A percentile compares a stretch with the other conserved stretches of the same genome.
Evolutionary conservation across 2,113 vertebrate species (phyloP).

Genomic region (Entelurus aequoreus): DNA sequence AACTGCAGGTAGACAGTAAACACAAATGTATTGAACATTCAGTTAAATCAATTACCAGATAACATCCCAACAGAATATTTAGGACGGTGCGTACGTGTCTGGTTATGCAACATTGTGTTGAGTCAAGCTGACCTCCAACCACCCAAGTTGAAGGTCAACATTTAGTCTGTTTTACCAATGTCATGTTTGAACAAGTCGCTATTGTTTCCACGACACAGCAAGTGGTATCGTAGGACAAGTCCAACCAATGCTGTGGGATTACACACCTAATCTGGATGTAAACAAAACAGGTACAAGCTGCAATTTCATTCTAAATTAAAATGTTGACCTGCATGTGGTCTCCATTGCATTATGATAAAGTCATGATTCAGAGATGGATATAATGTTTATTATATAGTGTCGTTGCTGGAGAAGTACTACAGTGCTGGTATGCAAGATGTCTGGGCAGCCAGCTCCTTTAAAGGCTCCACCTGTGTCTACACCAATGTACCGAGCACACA

Average conservation of each 20-base stretch:
- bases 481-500: conserved; percentile 77
- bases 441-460: conserved; percentile 93
- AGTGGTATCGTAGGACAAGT: conserved; percentile 82
- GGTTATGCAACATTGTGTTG: no score
- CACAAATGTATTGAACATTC: no score
- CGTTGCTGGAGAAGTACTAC: conserved; percentile 80
- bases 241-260: conserved; percentile 95
- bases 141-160: no score
- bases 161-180: no score
- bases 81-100: no score
- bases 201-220: conserved; percentile 59
- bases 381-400: conserved; percentile 57
- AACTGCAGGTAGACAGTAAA: no score
- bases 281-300: conserved; percentile 72
- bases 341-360: no score
- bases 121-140: no score
- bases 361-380: no score
- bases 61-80: no score
- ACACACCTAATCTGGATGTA: conserved; percentile 79
- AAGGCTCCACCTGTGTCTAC: conserved; percentile 83
- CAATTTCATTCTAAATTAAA: not conserved
- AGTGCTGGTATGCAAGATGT: conserved; percentile 78
- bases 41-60: no score
- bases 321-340: no score
- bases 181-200: not conserved